A percentile compares a stretch with the other conserved stretches of the same genome.
Conservation (phyloP, 2,888 invertebrate genomes). For the Drosophila bunnanda region DNA sequence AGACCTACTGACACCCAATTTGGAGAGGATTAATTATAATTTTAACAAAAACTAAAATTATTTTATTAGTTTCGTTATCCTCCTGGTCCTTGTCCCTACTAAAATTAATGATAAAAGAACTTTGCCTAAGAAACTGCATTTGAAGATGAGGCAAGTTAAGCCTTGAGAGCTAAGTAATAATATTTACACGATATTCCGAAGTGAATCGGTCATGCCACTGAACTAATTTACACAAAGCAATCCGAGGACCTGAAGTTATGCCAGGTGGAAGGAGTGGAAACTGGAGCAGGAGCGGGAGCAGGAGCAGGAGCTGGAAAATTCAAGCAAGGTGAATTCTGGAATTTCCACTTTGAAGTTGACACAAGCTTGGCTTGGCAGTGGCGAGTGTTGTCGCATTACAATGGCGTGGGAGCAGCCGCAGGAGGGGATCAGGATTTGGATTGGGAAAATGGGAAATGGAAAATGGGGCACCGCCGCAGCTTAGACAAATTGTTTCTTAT, state of each 20-base stretch:
- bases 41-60: too few species aligned
- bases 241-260: slow-evolving; percentile 41
- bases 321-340: slow-evolving; percentile 53
- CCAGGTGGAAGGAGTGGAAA: slow-evolving; percentile 7
- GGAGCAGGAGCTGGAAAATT: slow-evolving; percentile 8
- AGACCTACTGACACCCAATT: neutral
- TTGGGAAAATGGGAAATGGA: neutral
- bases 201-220: slow-evolving; percentile 34
- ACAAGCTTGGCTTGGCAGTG: slow-evolving; percentile 23
- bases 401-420: slow-evolving; percentile 23
- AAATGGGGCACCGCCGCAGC: slow-evolving; percentile 41
- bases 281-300: slow-evolving; percentile 2
- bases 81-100: too few species aligned
- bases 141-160: neutral
- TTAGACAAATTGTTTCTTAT: slow-evolving; percentile 69
- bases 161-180: neutral
- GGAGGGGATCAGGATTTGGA: neutral
- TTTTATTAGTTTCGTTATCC: too few species aligned
- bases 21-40: neutral
- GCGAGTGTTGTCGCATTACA: slow-evolving; percentile 64
- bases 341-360: slow-evolving; percentile 75
- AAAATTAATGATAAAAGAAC: too few species aligned
- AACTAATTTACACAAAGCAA: slow-evolving; percentile 61
- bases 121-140: neutral
- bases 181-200: slow-evolving; percentile 14